Conservation (phyloP, 1,140 invertebrate species). For the Platyura marginata region DNA sequence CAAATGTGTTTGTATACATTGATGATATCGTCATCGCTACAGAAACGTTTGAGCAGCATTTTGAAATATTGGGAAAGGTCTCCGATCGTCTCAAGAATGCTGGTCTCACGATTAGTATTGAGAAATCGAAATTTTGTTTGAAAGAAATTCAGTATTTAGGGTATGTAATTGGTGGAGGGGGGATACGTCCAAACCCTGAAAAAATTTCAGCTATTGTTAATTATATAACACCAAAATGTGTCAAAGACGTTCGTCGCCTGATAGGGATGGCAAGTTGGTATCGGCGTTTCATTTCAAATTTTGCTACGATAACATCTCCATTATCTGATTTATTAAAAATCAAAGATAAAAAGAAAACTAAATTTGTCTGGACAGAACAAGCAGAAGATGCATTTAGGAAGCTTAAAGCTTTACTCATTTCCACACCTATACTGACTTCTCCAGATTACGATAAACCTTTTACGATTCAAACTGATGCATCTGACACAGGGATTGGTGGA, state of each 20-base stretch:
- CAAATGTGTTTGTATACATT: conserved; percentile 17
- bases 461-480: neutral
- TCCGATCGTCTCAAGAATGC: conserved; percentile 2
- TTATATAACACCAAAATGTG: conserved; percentile 8
- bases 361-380: neutral
- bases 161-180: neutral
- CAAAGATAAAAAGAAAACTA: neutral
- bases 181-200: neutral
- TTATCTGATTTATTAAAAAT: conserved; percentile 3
- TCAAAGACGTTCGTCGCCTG: conserved; percentile 12
- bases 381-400: neutral
- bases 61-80: conserved; percentile 13
- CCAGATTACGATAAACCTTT: neutral
- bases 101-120: conserved; percentile 4
- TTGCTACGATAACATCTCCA: conserved; percentile 7
- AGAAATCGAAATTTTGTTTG: neutral
- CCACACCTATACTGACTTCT: neutral
- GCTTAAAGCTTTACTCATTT: neutral
- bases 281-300: conserved; percentile 8
- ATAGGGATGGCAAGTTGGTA: conserved; percentile 9
- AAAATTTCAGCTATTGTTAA: conserved; percentile 2
- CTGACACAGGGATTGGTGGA: neutral
- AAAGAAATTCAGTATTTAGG: neutral
- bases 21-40: conserved; percentile 29
- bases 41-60: conserved; percentile 22